Conservation (phyloP, 2,113 vertebrate genomes). For the Neolamprologus kungweensis region DNA sequence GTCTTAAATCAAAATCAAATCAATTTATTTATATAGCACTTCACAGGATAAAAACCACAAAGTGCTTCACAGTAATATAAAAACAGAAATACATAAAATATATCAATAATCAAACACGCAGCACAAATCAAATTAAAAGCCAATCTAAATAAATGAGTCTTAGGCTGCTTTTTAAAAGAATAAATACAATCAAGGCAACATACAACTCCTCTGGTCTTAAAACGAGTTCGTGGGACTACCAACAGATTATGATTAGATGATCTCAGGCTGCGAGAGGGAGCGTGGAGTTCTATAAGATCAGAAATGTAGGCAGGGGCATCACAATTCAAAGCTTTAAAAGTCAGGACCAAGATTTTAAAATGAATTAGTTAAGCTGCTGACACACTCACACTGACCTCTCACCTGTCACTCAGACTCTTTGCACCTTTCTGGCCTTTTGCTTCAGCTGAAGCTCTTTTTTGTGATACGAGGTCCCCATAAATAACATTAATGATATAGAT, state of each 20-base stretch:
- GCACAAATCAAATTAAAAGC: neutral
- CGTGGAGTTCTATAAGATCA: neutral
- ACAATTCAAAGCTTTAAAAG: neutral
- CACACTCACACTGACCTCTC: neutral
- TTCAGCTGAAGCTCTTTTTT: neutral
- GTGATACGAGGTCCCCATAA: neutral
- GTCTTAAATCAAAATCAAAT: neutral
- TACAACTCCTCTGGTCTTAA: neutral
- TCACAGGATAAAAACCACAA: neutral
- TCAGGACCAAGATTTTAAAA: neutral
- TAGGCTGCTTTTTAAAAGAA: neutral
- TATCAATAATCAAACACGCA: neutral
- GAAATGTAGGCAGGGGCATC: neutral
- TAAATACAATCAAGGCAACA: neutral
- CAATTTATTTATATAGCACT: neutral
- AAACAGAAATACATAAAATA: accelerated
- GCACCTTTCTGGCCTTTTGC: neutral
- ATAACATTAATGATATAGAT: neutral
- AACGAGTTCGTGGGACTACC: accelerated
- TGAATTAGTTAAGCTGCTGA: neutral
- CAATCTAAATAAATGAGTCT: neutral
- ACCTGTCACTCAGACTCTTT: neutral
- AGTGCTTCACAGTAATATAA: neutral
- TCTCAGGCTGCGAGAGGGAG: neutral
- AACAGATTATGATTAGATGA: neutral